Conservation (phyloP, 2,888 invertebrate species). For the Phlogophora meticulosa region DNA sequence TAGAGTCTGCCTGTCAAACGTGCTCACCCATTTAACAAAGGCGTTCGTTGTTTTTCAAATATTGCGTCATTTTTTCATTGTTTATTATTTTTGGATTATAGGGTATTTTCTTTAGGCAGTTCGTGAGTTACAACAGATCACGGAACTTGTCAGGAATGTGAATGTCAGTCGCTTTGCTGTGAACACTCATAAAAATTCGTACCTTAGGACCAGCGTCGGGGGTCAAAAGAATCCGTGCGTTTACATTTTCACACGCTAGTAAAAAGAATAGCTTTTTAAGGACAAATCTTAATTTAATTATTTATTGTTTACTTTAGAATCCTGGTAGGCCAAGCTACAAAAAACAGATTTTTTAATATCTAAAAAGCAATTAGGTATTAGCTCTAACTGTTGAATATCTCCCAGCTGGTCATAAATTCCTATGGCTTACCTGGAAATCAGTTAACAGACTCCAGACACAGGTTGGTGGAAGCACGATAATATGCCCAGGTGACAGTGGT, state of each 20-base stretch:
- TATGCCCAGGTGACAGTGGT: too few species aligned
- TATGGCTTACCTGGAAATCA: too few species aligned
- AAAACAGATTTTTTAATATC: too few species aligned
- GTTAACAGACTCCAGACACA: too few species aligned
- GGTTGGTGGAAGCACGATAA: too few species aligned
- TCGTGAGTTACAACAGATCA: background rate
- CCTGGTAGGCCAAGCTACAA: too few species aligned
- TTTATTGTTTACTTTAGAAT: background rate
- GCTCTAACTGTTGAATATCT: too few species aligned
- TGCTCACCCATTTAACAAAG: conserved; percentile 51
- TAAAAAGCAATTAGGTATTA: too few species aligned
- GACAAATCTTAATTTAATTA: background rate
- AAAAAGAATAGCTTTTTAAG: background rate
- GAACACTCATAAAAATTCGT: too few species aligned
- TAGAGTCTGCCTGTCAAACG: conserved; percentile 55
- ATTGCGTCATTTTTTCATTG: conserved; percentile 41
- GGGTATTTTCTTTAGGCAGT: background rate
- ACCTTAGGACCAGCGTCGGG: too few species aligned
- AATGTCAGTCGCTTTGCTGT: too few species aligned
- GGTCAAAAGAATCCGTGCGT: background rate
- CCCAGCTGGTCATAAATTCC: too few species aligned
- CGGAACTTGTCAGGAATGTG: background rate
- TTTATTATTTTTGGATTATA: conserved; percentile 23
- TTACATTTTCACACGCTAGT: background rate
- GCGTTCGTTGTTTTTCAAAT: conserved; percentile 34